Evolutionary conservation across 2,888 invertebrate species (phyloP).

Genomic region (Hirtodrosophila alboralis): DNA sequence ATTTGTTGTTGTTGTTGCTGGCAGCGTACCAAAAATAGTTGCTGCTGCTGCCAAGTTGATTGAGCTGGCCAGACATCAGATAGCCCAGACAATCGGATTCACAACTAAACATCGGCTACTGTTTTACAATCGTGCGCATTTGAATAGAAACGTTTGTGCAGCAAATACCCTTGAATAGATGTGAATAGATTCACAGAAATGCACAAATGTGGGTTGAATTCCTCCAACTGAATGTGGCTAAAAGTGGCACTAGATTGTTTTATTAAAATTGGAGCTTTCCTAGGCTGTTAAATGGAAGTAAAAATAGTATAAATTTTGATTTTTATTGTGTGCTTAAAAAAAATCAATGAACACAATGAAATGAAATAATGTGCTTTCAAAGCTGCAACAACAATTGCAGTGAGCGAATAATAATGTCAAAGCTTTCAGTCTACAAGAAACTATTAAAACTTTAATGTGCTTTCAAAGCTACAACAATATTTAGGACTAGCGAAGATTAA

Average conservation of each 20-base stretch:
- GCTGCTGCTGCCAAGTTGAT: conserved; percentile 55
- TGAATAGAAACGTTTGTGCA: conserved; percentile 43
- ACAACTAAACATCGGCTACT: conserved; percentile 48
- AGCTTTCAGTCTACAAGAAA: too few relatives aligned
- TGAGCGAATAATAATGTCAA: too few relatives aligned
- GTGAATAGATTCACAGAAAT: neutral
- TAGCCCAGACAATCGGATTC: conserved; percentile 41
- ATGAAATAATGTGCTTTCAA: too few relatives aligned
- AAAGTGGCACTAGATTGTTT: neutral
- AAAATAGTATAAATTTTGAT: too few relatives aligned
- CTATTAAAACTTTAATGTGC: neutral
- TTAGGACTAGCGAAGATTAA: too few relatives aligned
- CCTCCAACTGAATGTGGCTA: neutral
- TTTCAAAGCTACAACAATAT: neutral
- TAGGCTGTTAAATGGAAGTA: too few relatives aligned
- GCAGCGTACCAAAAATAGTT: neutral
- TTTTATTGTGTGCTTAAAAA: too few relatives aligned
- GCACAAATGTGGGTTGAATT: too few relatives aligned
- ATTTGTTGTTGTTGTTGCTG: conserved; percentile 23
- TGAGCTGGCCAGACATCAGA: conserved; percentile 59
- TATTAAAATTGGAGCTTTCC: too few relatives aligned
- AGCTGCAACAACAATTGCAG: too few relatives aligned
- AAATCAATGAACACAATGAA: too few relatives aligned
- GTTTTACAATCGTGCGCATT: conserved; percentile 49
- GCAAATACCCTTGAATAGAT: conserved; percentile 8